Conservation (phyloP, 2,113 vertebrate genomes). For the Lepisosteus osseus region DNA sequence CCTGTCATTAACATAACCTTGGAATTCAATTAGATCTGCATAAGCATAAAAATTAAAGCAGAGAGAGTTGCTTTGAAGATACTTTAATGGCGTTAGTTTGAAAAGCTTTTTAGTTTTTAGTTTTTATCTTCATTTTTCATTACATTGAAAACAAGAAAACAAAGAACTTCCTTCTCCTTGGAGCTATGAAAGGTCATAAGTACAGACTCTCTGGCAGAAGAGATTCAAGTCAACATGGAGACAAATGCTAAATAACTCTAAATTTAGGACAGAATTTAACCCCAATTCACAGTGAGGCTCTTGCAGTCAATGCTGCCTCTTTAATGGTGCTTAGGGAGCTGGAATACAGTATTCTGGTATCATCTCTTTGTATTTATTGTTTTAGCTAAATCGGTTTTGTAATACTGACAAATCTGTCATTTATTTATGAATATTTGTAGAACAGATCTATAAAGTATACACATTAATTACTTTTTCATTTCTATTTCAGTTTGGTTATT, state of each 20-base stretch:
- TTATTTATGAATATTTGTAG: no score
- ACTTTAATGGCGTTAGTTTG: slow-evolving; percentile 29
- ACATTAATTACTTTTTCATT: no score
- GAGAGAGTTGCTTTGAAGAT: slow-evolving; percentile 9
- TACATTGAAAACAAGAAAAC: slow-evolving; percentile 53
- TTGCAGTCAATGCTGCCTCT: neutral
- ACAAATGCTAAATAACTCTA: slow-evolving; percentile 42
- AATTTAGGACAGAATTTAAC: slow-evolving; percentile 60
- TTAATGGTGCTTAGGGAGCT: no score
- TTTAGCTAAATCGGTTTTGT: no score
- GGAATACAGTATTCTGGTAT: no score
- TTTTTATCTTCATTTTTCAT: slow-evolving; percentile 51
- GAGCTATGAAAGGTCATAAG: slow-evolving; percentile 61
- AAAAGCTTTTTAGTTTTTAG: slow-evolving; percentile 36
- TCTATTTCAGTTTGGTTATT: no score
- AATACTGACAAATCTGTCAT: no score
- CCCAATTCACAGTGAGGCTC: slow-evolving; percentile 36
- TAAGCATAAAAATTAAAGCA: no score
- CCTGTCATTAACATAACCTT: no score
- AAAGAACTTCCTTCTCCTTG: slow-evolving; percentile 62
- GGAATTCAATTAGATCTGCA: no score
- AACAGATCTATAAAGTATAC: no score
- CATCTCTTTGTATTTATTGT: no score
- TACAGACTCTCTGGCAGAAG: slow-evolving; percentile 55
- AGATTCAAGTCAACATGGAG: slow-evolving; percentile 49